Base-by-base conservation (phyloP, 37 sponge, comb jelly and placozoan species). In the Spongilla lacustris region DNA sequence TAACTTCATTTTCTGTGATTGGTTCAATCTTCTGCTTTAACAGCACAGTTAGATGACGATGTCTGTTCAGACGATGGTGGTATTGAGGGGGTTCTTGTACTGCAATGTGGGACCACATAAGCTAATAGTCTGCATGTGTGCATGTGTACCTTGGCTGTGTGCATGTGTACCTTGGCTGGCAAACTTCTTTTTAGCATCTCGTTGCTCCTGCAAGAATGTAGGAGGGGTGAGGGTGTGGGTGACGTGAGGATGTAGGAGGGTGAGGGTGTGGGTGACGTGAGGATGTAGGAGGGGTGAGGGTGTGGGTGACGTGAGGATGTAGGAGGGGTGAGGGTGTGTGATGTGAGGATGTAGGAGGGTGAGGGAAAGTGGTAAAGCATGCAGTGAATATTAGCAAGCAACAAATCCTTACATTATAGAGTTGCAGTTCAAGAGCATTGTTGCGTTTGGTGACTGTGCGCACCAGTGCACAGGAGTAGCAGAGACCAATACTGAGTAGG, bases 381-480 rank as follows among this genome's bases (percentile, higher is more conserved):
- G 46, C 8, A 8, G 8, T 46, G 46, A 46, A 46, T 4, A 46
- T 46, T 4, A 46, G 8, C 8, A 8, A 46, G 4, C 4, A 46
- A 46, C 8, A 14, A 10, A 58, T 8, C 21, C 82, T 48, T 31
- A 88, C 88, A 68, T 75, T 48, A 35, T 82, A 81, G 25, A 93
- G 36, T 68, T 93, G 94, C 3, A 93, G 36, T 33, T 50, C 68
- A 8, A 93, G 82, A 69, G 90, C 94, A 49, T 90, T 93, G 85
- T 93, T 93, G 73, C 84, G 69, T 50, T 90, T 88, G 74, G 84
- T 87, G 48, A 93, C 88, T 30, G 85, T 82, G 69, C 70, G 31
- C 14, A 91, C 22, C 25, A 87, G 67, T 23, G 87, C 76, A 41
- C 78, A 88, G 71, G 84, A 90, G 78, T 90, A 93, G 78, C 87